Evolutionary conservation across 2,113 vertebrate genomes (phyloP).

Genomic region (Myocastor coypus): DNA sequence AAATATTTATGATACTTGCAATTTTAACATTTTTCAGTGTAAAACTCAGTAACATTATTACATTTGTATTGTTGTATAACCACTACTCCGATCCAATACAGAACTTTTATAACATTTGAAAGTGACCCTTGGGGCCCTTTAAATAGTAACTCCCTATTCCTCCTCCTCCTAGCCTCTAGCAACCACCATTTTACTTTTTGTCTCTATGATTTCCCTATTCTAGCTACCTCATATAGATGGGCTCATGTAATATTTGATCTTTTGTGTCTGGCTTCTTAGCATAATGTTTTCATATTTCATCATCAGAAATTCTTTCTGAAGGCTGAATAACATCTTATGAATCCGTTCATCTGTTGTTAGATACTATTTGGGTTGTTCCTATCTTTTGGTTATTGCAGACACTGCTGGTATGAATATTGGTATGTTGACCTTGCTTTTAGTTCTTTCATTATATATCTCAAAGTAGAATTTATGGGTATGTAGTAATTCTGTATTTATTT

Average conservation of each 20-base stretch:
- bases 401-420: neutral
- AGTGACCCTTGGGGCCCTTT: neutral
- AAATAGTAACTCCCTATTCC: neutral
- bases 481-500: neutral
- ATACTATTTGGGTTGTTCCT: neutral
- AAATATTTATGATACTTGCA: neutral
- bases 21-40: neutral
- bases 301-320: neutral
- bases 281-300: neutral
- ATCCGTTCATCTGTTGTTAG: neutral
- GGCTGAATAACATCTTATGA: neutral
- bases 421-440: neutral
- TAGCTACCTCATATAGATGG: neutral
- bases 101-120: neutral
- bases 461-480: neutral
- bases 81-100: neutral
- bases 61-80: neutral
- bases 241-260: neutral
- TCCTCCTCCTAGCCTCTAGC: neutral
- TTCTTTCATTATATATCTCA: neutral
- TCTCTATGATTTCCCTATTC: neutral
- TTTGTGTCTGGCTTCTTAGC: neutral
- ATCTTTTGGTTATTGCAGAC: neutral
- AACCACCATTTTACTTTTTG: neutral
- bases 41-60: neutral